Evolutionary conservation across 1,140 invertebrate species (phyloP), one percentile per base, ranked within the genome.

Genomic region (Ceratoteleas bidentatus): DNA sequence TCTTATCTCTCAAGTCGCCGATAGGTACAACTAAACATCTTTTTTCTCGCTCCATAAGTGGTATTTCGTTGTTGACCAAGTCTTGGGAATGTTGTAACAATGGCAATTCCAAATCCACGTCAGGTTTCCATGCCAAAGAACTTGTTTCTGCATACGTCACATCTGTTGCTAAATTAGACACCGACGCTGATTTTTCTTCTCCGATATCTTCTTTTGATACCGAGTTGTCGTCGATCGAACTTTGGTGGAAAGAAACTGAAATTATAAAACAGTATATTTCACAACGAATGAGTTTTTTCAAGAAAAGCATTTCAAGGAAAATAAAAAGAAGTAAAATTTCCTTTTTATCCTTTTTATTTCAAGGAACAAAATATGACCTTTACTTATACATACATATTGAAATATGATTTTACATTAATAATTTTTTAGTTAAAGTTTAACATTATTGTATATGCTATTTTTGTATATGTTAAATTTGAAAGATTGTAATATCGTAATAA

Each of bases 21-120:
- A 92, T 92, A 40, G 90, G 90, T 34, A 92, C 90, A 7, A 89
- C 87, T 32, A 92, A 78, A 47, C 90, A 91, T 70, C 89, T 78
- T 53, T 91, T 91, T 50, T 92, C 90, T 2, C 90, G 85, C 78
- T 91, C 90, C n/a, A 88, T 91, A 7, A 91, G 68, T 5, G 85
- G 86, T 3, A 83, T 43, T 40, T 86, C 84, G 14, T 70, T 9
- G 9, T 74, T 81, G 2, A 86, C 85, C 6, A 10, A 10, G 32
- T 90, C 82, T 53, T 85, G 80, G 11, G 62, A 14, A 74, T 83
- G 34, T 13, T 83, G 68, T 6, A 85, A 47, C 33, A 83, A 53
- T 40, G 81, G 72, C 24, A 83, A 45, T 4, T 78, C 61, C 33
- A 79, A 64, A 13, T 69, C 50, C 7, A 74, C 56, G 52, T 87